Evolutionary conservation across 2,797 vertebrate genomes (phyloP).

Genomic region (Erethizon dorsatum): DNA sequence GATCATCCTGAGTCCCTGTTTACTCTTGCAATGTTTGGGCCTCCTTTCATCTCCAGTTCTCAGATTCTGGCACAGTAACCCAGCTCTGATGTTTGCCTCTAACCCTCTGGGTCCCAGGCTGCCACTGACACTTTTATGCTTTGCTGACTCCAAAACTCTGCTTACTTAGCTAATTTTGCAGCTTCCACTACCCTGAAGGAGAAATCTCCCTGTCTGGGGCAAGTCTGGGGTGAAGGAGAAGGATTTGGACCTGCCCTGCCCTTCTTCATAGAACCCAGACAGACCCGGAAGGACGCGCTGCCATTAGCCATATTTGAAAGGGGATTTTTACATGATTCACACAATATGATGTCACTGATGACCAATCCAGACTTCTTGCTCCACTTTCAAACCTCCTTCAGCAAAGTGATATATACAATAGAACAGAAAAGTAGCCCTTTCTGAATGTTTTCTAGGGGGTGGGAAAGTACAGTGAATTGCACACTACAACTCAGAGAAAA

Average conservation of each 20-base stretch:
- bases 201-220: constrained; percentile 13
- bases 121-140: neutral
- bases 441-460: neutral
- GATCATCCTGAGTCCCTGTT: constrained; percentile 51
- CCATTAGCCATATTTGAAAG: constrained; percentile 29
- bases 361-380: neutral
- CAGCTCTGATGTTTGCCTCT: constrained; percentile 20
- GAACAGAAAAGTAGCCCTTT: neutral
- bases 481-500: constrained; percentile 25
- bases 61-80: constrained; percentile 59
- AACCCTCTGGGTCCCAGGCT: constrained; percentile 34
- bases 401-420: neutral
- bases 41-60: constrained; percentile 76
- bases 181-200: neutral
- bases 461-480: neutral
- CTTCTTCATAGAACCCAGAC: neutral
- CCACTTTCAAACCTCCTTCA: neutral
- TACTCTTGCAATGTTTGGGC: constrained; percentile 50
- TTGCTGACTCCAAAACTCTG: neutral
- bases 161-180: constrained; percentile 15
- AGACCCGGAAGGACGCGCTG: neutral
- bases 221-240: neutral
- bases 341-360: neutral
- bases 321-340: neutral
- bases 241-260: neutral